These are phyloP conservation scores for Linnaemya vulpina DNA, from an alignment of 2,888 invertebrate species.

Conservation along the genomic window DNA sequence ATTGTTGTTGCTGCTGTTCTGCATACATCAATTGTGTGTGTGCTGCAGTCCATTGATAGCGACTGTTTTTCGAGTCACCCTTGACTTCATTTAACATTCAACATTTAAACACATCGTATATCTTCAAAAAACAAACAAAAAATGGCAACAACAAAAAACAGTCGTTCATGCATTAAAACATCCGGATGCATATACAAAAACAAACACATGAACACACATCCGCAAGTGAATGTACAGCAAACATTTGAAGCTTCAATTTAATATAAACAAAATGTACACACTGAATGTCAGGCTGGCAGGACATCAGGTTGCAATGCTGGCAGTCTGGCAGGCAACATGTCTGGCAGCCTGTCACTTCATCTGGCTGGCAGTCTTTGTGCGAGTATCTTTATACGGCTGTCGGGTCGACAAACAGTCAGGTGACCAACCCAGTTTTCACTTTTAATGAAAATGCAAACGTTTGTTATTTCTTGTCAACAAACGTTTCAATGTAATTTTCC, in stretches of 20 bases:
- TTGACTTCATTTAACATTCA: constrained; percentile 65
- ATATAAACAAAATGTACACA: constrained; percentile 40
- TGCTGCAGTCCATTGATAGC: constrained; percentile 36
- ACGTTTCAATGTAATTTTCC: constrained; percentile 76
- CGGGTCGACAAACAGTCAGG: constrained; percentile 31
- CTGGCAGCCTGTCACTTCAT: neutral
- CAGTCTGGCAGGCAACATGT: constrained; percentile 37
- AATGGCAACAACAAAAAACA: neutral
- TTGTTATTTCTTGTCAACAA: constrained; percentile 73
- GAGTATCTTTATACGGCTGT: neutral
- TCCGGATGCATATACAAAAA: neutral
- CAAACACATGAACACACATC: neutral
- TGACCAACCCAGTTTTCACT: constrained; percentile 69
- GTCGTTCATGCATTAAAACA: constrained; percentile 20
- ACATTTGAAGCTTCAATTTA: constrained; percentile 55
- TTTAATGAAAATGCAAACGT: constrained; percentile 71
- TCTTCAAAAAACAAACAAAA: constrained; percentile 28
- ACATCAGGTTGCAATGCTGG: constrained; percentile 7
- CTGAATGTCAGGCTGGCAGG: constrained; percentile 44
- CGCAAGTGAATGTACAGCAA: constrained; percentile 28
- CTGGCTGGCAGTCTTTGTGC: no score
- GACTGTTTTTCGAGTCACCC: constrained; percentile 55
- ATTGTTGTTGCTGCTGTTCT: constrained; percentile 26
- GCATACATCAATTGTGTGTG: constrained; percentile 24
- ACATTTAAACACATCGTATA: constrained; percentile 39